Evolutionary conservation across 1,140 invertebrate species (phyloP).

Genomic region (Diachasmimorpha longicaudata): DNA sequence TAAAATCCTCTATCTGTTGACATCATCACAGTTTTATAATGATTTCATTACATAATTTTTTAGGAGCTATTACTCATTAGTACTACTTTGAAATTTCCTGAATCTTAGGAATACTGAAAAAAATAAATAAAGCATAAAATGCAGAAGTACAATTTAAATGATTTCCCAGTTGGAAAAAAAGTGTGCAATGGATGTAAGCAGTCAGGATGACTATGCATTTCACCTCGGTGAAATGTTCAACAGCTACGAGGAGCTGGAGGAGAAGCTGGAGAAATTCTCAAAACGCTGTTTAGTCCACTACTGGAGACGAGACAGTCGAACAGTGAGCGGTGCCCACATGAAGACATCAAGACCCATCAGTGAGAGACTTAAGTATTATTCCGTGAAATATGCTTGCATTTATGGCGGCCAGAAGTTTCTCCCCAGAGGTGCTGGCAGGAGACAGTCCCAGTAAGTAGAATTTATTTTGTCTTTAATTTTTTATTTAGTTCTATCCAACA

Average conservation of each 20-base stretch:
- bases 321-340: conserved; percentile 59
- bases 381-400: conserved; percentile 61
- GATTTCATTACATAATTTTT: too few species aligned
- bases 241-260: conserved; percentile 57
- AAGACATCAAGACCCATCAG: conserved; percentile 60
- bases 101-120: too few species aligned
- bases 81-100: too few species aligned
- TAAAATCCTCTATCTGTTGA: too few species aligned
- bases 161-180: background rate
- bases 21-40: too few species aligned
- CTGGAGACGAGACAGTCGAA: conserved; percentile 60
- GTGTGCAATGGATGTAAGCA: background rate
- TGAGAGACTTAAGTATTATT: conserved; percentile 58
- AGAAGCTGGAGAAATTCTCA: conserved; percentile 54
- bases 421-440: conserved; percentile 54
- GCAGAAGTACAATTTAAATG: too few species aligned
- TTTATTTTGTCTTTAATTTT: background rate
- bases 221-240: conserved; percentile 57
- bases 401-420: conserved; percentile 61
- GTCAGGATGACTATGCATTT: conserved; percentile 47
- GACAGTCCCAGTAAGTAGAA: conserved; percentile 52
- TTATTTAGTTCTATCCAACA: too few species aligned
- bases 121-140: too few species aligned
- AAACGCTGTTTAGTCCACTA: conserved; percentile 58
- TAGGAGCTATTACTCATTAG: too few species aligned